phyloP scores from a whole-genome alignment of 2,113 vertebrate species.

The Ochotona curzoniae region DNA sequence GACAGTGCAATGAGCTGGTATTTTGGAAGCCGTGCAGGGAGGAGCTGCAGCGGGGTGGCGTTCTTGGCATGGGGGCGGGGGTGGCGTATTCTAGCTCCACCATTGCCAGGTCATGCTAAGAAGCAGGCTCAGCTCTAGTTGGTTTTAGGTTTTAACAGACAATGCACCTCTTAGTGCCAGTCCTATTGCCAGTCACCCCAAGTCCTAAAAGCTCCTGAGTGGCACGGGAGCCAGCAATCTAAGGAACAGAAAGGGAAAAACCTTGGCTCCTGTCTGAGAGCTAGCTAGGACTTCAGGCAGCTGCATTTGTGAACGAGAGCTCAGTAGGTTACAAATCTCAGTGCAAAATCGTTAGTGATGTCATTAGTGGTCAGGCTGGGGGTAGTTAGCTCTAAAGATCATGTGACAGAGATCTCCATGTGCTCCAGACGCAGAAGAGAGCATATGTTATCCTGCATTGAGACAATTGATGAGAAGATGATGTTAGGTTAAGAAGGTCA shows the following conservation, averaged over 20 bases:
- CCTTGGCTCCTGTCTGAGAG: neutral
- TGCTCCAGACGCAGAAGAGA: neutral
- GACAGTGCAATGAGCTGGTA: neutral
- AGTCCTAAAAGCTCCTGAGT: neutral
- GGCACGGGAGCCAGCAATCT: neutral
- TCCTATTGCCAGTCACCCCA: neutral
- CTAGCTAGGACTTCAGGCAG: fast-evolving
- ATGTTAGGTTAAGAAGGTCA: too few species aligned
- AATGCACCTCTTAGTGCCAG: fast-evolving
- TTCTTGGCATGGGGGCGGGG: neutral
- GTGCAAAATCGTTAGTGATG: too few species aligned
- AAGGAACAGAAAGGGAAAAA: neutral
- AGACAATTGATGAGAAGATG: fast-evolving
- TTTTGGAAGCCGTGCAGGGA: neutral
- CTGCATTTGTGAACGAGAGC: neutral
- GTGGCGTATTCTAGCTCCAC: fast-evolving
- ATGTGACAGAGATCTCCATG: neutral
- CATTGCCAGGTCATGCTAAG: neutral
- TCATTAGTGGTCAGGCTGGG: too few species aligned
- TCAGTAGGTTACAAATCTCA: neutral
- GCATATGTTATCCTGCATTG: fast-evolving
- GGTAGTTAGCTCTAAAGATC: neutral
- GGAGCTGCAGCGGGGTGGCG: fast-evolving
- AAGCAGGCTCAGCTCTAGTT: neutral
- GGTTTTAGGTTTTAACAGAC: neutral